phyloP scores from a whole-genome alignment of 2,797 vertebrate genomes.

The Sus cebifrons region DNA sequence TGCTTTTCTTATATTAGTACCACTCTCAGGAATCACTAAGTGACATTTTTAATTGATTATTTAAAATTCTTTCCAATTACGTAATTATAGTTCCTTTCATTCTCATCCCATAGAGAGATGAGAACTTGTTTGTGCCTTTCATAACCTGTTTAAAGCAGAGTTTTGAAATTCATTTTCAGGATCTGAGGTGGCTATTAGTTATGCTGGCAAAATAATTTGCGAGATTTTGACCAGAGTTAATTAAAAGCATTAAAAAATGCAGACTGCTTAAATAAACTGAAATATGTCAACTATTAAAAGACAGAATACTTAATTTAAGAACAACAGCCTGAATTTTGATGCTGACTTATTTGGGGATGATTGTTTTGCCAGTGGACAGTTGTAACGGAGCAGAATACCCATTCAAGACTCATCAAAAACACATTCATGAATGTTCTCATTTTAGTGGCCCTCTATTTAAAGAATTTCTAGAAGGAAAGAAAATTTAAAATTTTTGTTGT shows the following conservation, averaged over 20 bases:
- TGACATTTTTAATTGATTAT: slow-evolving; percentile 70
- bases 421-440: slow-evolving; percentile 49
- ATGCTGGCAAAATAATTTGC: slow-evolving; percentile 67
- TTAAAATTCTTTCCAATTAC: slow-evolving; percentile 69
- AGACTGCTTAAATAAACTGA: slow-evolving; percentile 54
- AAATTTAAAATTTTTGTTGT: neutral
- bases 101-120: slow-evolving; percentile 69
- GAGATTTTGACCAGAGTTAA: slow-evolving; percentile 72
- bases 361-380: slow-evolving; percentile 24
- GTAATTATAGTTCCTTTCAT: slow-evolving; percentile 76
- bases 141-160: slow-evolving; percentile 74
- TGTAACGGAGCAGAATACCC: neutral
- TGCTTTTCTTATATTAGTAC: slow-evolving; percentile 64
- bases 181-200: slow-evolving; percentile 59
- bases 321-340: slow-evolving; percentile 52
- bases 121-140: slow-evolving; percentile 82
- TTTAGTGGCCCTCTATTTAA: slow-evolving; percentile 45
- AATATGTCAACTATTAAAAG: slow-evolving; percentile 26
- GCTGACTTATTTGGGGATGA: slow-evolving; percentile 48
- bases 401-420: slow-evolving; percentile 53
- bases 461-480: slow-evolving; percentile 60
- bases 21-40: slow-evolving; percentile 79
- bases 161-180: slow-evolving; percentile 74
- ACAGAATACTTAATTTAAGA: slow-evolving; percentile 64
- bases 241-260: slow-evolving; percentile 66